Conservation (phyloP, 2,888 invertebrate genomes). For the Boloria euphrosyne region DNA sequence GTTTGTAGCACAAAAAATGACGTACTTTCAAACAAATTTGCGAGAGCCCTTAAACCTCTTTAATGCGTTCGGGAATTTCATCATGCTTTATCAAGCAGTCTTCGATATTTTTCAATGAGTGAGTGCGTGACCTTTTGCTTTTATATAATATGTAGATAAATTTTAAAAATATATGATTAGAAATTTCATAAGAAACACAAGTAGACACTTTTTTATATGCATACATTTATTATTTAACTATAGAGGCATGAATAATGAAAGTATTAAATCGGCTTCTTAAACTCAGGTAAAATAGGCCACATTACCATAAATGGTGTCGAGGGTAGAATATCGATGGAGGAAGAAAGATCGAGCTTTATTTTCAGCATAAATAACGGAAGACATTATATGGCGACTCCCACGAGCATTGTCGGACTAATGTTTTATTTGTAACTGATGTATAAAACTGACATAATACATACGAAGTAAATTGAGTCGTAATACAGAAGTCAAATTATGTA, state of each 20-base stretch:
- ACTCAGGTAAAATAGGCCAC: conserved; percentile 30
- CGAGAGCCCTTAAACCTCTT: too few relatives aligned
- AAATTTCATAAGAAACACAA: not conserved
- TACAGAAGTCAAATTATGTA: not conserved
- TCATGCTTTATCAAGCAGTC: too few relatives aligned
- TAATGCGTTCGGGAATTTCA: too few relatives aligned
- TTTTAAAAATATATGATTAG: too few relatives aligned
- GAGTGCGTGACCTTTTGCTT: too few relatives aligned
- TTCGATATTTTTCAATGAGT: too few relatives aligned
- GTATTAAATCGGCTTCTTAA: conserved; percentile 12
- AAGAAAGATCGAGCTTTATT: conserved; percentile 37
- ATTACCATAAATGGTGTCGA: conserved; percentile 51
- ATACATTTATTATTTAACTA: not conserved
- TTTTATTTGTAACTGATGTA: conserved; percentile 29
- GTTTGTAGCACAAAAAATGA: too few relatives aligned
- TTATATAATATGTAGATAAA: too few relatives aligned
- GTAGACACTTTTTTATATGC: not conserved
- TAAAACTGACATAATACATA: conserved; percentile 20
- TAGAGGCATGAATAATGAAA: conserved; percentile 5
- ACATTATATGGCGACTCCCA: conserved; percentile 20
- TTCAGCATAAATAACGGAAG: conserved; percentile 32
- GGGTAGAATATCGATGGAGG: conserved; percentile 46
- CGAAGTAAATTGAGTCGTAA: conserved; percentile 15
- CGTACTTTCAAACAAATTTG: too few relatives aligned
- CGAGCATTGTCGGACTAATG: conserved; percentile 20